phyloP scores from a whole-genome alignment of 2,797 vertebrate genomes.

The Thripadectes ignobilis region DNA sequence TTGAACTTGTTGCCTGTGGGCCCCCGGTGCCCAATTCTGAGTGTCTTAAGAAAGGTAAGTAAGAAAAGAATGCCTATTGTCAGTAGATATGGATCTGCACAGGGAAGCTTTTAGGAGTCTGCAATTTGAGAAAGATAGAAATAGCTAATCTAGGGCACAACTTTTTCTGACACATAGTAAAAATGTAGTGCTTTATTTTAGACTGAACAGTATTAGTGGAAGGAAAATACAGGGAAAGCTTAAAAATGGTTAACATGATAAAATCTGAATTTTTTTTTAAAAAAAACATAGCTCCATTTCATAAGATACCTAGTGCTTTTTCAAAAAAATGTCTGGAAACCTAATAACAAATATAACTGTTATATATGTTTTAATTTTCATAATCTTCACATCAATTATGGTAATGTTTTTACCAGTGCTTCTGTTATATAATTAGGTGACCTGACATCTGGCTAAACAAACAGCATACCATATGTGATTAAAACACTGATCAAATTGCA shows the following conservation, averaged over 20 bases:
- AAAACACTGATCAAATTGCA: background rate
- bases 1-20: background rate
- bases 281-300: background rate
- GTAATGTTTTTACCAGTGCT: background rate
- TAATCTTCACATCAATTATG: background rate
- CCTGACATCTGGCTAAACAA: background rate
- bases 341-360: background rate
- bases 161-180: background rate
- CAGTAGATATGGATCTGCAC: background rate
- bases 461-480: background rate
- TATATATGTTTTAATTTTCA: background rate
- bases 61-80: background rate
- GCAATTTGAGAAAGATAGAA: background rate
- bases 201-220: background rate
- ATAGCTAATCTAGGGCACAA: background rate
- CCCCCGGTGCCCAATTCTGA: background rate
- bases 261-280: background rate
- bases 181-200: background rate
- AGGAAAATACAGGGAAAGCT: background rate
- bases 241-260: background rate
- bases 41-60: background rate
- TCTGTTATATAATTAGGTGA: background rate
- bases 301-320: background rate
- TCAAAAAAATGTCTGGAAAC: background rate
- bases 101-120: background rate